phyloP scores from a whole-genome alignment of 2,797 vertebrate species.

The Loriculus beryllinus region DNA sequence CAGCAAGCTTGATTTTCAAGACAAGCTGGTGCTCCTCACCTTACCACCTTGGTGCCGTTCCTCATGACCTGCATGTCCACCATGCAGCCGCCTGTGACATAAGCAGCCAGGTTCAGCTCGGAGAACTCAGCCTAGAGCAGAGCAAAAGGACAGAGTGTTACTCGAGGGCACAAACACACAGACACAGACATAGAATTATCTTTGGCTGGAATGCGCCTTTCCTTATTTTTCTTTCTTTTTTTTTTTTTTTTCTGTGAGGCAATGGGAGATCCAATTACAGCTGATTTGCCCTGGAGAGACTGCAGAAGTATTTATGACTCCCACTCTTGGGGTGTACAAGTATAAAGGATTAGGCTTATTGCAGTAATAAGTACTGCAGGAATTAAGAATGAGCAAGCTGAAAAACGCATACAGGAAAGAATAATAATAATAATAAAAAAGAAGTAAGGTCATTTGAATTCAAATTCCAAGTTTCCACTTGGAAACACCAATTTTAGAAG shows the following conservation, averaged over 20 bases:
- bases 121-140: slow-evolving; percentile 90
- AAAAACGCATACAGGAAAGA: slow-evolving; percentile 15
- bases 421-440: not conserved
- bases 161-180: not conserved
- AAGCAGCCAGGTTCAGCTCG: slow-evolving; percentile 92
- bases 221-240: not conserved
- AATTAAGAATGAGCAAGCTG: slow-evolving; percentile 35
- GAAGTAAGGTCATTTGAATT: slow-evolving; percentile 2
- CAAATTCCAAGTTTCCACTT: slow-evolving; percentile 41
- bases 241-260: not conserved
- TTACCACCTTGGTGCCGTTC: slow-evolving; percentile 89
- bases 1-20: not conserved
- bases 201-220: not conserved
- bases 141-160: slow-evolving; percentile 36
- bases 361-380: slow-evolving; percentile 20
- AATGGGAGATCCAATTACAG: slow-evolving; percentile 13
- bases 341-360: slow-evolving; percentile 33
- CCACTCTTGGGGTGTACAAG: not conserved
- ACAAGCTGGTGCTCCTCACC: slow-evolving; percentile 74
- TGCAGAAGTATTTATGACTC: slow-evolving; percentile 25
- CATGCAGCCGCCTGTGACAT: slow-evolving; percentile 88
- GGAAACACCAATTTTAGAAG: slow-evolving; percentile 21
- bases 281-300: not conserved
- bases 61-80: slow-evolving; percentile 93
- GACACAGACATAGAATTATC: not conserved